Evolutionary conservation across 2,797 vertebrate genomes (phyloP), one percentile per base, ranked within the genome.

Genomic region (Fistularia commersonii): DNA sequence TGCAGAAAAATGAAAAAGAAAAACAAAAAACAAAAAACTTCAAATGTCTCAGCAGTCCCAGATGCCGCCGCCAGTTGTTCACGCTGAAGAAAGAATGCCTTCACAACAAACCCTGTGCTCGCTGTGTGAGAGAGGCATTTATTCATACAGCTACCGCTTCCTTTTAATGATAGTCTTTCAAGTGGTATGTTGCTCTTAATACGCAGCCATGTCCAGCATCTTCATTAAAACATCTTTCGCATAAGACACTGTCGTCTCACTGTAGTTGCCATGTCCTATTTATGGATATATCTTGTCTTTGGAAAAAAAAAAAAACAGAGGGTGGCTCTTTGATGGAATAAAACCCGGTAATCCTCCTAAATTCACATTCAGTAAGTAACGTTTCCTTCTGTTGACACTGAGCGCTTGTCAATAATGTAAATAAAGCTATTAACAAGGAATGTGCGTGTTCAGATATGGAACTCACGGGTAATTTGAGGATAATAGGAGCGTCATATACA

Each of bases 251-350:
- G 23, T 23, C 57, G 59, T 68, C 66, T 81, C 69, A 66, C 69
- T 79, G 69, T 73, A 66, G 64, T 76, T 79, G 80, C 74, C 72
- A 77, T 74, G 63, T 77, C 69, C 62, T 77, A 67, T 56, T 72
- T 55, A 55, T 83, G 69, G 81, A 79, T 83, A 73, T 67, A 54
- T 69, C 72, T 69, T 66, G 35, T 57, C 42, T 23, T 23, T 23
- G 23, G 23, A 23, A 23, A 23, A 23, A 12, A 36, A 51, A 46
- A 83, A 83, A 80, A 72, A 64, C 83, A 82, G 66, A 81, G 61
- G 77, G 72, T 58, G 73, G 34, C 55, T 62, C 79, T 85, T 87
- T 83, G 80, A 88, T 76, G 73, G 78, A 70, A 77, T 77, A 68
- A 85, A 77, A 66, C 66, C 74, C 75, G 54, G 61, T 88, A 88